These are phyloP conservation scores for Trachelus iudaicus DNA, from an alignment of 2,888 invertebrate species.

Conservation along the genomic window DNA sequence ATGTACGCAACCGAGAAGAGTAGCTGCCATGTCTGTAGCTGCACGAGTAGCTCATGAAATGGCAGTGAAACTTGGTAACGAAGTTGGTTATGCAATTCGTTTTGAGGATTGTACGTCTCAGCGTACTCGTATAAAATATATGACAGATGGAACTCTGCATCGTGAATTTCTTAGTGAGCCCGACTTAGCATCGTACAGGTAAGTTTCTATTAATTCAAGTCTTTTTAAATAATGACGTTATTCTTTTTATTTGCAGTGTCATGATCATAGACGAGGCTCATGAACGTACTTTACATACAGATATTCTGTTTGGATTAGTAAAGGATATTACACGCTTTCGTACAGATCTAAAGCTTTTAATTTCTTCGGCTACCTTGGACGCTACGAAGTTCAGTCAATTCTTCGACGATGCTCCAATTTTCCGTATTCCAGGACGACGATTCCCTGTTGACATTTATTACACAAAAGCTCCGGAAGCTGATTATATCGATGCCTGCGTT, in stretches of 20 bases:
- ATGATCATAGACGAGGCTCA: constrained; percentile 99
- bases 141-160: constrained; percentile 99
- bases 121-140: constrained; percentile 95
- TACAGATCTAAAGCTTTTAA: constrained; percentile 93
- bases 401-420: constrained; percentile 98
- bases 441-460: constrained; percentile 99
- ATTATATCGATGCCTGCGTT: constrained; percentile 98
- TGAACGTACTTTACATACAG: constrained; percentile 97
- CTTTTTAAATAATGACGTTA: not conserved
- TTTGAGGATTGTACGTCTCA: constrained; percentile 99
- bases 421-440: constrained; percentile 95
- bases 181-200: constrained; percentile 89
- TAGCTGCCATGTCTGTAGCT: constrained; percentile 99
- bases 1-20: constrained; percentile 96
- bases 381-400: constrained; percentile 98
- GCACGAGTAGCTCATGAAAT: constrained; percentile 98
- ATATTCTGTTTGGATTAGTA: constrained; percentile 96
- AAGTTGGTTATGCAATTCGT: constrained; percentile 90
- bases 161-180: constrained; percentile 98
- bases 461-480: constrained; percentile 98
- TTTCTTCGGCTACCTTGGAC: constrained; percentile 98
- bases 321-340: constrained; percentile 95
- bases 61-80: constrained; percentile 94
- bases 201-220: constrained; percentile 15
- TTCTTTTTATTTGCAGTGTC: constrained; percentile 72